Evolutionary conservation across 1,140 invertebrate species (phyloP), one percentile per base, ranked within the genome.

Genomic region (Zelostemma sp.): DNA sequence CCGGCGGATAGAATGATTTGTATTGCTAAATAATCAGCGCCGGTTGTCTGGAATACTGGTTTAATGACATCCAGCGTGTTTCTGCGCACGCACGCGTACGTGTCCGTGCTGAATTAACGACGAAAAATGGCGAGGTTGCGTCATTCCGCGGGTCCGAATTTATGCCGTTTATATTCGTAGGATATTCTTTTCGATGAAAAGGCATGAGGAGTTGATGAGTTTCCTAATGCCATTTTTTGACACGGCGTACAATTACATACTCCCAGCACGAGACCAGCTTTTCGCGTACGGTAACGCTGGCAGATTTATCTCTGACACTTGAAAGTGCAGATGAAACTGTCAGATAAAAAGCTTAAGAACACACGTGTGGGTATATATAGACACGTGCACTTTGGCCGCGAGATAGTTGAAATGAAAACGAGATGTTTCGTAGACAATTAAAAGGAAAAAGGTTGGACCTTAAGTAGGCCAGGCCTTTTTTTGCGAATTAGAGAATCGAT

Each of bases 21-120:
- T 82, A 81, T 82, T 82, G 78, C 80, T 81, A 83, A 83, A 83
- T 82, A 82, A 83, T 80, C 81, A 82, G 70, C 76, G 66, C 73
- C 66, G 72, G 75, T 80, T 78, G 78, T 79, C 73, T 74, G 74
- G 74, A 74, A 79, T 79, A 81, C 76, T 81, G 76, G 80, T 83
- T 81, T 81, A 81, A 77, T 79, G 78, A 81, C 78, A 77, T 76
- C 54, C 77, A 28, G 53, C 72, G 73, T 56, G 65, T 56, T 54
- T 58, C 46, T 67, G 58, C 63, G 48, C 47, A 35, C 35, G 28
- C 41, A 54, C 56, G 62, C 53, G 58, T 47, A n/a, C n/a, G 47
- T 51, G 14, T 61, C 50, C 58, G 58, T 61, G 47, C 57, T 69
- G 43, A 41, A 55, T 67, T 41, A 19, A 57, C 53, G 55, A 47